Percentiles rank a stretch among this genome's conserved stretches.
Evolutionary conservation across 2,113 vertebrate genomes (phyloP).

Genomic region (Albula glossodonta): DNA sequence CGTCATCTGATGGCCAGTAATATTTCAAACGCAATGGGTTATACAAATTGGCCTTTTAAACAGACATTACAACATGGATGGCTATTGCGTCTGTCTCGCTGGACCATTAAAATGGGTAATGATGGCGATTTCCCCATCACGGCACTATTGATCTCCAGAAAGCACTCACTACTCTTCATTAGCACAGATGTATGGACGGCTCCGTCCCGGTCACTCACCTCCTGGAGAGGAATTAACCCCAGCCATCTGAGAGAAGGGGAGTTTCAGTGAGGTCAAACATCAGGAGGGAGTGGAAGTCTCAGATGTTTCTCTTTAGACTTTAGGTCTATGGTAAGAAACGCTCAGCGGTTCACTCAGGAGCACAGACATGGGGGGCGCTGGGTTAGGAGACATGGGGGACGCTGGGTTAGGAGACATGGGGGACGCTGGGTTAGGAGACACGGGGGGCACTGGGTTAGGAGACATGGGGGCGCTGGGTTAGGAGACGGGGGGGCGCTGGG

Average conservation of each 20-base stretch:
- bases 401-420: too few species aligned
- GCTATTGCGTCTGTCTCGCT: conserved; percentile 4
- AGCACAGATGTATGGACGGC: background rate
- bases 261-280: background rate
- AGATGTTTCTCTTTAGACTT: too few species aligned
- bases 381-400: too few species aligned
- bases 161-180: background rate
- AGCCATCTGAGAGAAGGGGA: background rate
- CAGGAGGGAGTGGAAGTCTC: too few species aligned
- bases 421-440: too few species aligned
- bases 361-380: too few species aligned
- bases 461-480: too few species aligned
- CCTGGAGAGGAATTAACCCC: background rate
- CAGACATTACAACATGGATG: conserved; percentile 13
- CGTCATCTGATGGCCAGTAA: background rate
- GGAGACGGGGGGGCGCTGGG: too few species aligned
- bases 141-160: conserved; percentile 7
- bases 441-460: too few species aligned
- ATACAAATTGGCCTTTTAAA: conserved; percentile 18
- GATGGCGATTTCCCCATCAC: background rate
- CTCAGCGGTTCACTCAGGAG: too few species aligned
- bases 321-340: too few species aligned
- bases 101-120: conserved; percentile 1
- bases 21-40: background rate
- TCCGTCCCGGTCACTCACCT: background rate